Evolutionary conservation across 2,888 invertebrate genomes (phyloP), one percentile per base, ranked within the genome.

Genomic region (Euplagia quadripunctaria): DNA sequence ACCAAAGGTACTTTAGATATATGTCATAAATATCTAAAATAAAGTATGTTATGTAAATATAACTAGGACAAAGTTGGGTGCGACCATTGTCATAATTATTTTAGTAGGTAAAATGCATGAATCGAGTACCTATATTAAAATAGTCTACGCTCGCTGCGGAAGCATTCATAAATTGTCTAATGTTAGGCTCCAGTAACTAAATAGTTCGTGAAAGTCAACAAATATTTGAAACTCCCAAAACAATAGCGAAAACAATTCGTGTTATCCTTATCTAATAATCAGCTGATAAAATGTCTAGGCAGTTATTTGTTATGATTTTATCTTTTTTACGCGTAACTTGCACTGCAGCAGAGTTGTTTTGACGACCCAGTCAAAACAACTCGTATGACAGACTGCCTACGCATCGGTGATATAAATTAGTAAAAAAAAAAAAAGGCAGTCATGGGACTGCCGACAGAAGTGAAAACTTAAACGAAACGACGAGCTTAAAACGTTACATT

Each of bases 231-330:
- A 31, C n/a, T n/a, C 16, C 43, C 31, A 31, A 31, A 31, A 31
- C 2, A 31, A 31, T 31, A 31, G 31, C 31, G 31, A 43, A 68
- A 68, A 61, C 42, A 64, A 64, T n/a, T 42, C 14, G 8, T 42
- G 51, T 65, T 31, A 61, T 17, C 66, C 31, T 61, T n/a, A 16
- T 64, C 42, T 41, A n/a, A 7, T 42, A 70, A 66, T 71, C 66
- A 16, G 63, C 17, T 64, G 55, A 64, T 72, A 68, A 64, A 12
- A 17, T 55, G 64, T 43, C 67, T 72, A 46, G 14, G 20, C n/a
- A n/a, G 1, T 42, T 64, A 46, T 61, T 71, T 43, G 20, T 52
- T 67, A 42, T 67, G 16, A 1, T 61, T 71, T 72, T 64, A 68
- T 72, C 67, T 51, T 17, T 51, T n/a, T 31, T 31, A 31, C 31